Base-by-base conservation (phyloP, 2,797 vertebrate genomes). In the Threskiornis aethiopicus region DNA sequence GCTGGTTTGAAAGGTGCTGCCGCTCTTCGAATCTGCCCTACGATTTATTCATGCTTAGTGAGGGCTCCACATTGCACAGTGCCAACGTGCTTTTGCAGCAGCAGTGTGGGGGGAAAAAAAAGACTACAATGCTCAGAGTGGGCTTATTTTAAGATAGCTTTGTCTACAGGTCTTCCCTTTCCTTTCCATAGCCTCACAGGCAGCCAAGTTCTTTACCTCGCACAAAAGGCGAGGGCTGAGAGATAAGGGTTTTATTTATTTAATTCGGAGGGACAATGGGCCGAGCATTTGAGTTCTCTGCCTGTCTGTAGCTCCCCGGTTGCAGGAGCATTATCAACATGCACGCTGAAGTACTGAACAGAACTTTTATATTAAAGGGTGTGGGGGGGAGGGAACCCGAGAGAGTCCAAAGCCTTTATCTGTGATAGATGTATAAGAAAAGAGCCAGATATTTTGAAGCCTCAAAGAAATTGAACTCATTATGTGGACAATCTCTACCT, bases 211-310 rank as follows among this genome's bases (percentile, higher is more conserved):
- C 90, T 89, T 94, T 80, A 22, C 67, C n/a, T 81, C 0, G 3
- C 69, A 88, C 65, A 65, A 91, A 95, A 94, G 49, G 22, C 0
- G 0, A 90, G 61, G 57, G 79, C 47, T 80, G 84, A 57, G 51
- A 65, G 92, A 97, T 92, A 96, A 94, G 86, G n/a, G 44, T 0
- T 83, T 95, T 96, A 83, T 92, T 93, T 94, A 86, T 96, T 94
- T 58, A 62, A 76, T 92, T 86, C 2, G 0, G 31, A 65, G 44
- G 78, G 52, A 94, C 78, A 96, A 41, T 82, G 54, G 46, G 39
- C 21, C 0, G 4, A 75, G 76, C n/a, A 3, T 31, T 57, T 47
- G 59, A 64, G 84, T 78, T 89, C 76, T 89, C 65, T 96, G 84
- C 78, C 51, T 7, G 10, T 35, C 81, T 71, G 49, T 73, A 91